Base-by-base conservation (phyloP, 2,888 invertebrate genomes). In the Eupithecia exiguata region DNA sequence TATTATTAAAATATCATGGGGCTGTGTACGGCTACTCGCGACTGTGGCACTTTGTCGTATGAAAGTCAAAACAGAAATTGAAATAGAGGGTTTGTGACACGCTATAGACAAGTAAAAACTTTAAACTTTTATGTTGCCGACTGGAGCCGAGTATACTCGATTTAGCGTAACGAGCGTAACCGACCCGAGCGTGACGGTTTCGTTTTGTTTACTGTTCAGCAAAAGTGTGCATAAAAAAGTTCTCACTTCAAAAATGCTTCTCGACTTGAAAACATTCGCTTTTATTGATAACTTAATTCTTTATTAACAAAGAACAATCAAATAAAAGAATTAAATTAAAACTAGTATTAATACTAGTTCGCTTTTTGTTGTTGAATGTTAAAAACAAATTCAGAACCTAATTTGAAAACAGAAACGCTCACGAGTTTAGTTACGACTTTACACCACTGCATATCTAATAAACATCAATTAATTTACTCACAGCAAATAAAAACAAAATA, bases 1-100 rank as follows among this genome's bases (percentile, higher is more conserved):
- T 81, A 84, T 87, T 85, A 88, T 88, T 84, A 85, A 88, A 87
- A 87, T 84, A 87, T 87, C 53, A 70, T 18, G 58, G 58, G 25
- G 58, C 10, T 25, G 14, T 25, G 58, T 21, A 53, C 21, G n/a
- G 21, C 9, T n/a, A 53, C 53, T 53, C 21, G 53, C 21, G 21
- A 12, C 53, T 21, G 49, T n/a, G 6, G 3, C 3, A 53, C n/a
- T 21, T 53, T 49, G 53, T 21, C 21, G 53, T 21, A 4, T 53
- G n/a, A 53, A 10, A 21, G 3, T 21, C 21, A 21, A 21, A 53
- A 21, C 21, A 21, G 21, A 53, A 10, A 21, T 21, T 53, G 12
- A 21, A 53, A 53, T 21, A 21, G 9, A 53, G 3, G 21, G 12
- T 53, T 53, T 21, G 53, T 21, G 21, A 21, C 53, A n/a, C 53